A percentile compares a stretch with the other conserved stretches of the same genome.
Conservation (phyloP, 2,888 invertebrate genomes). For the Apamea anceps region DNA sequence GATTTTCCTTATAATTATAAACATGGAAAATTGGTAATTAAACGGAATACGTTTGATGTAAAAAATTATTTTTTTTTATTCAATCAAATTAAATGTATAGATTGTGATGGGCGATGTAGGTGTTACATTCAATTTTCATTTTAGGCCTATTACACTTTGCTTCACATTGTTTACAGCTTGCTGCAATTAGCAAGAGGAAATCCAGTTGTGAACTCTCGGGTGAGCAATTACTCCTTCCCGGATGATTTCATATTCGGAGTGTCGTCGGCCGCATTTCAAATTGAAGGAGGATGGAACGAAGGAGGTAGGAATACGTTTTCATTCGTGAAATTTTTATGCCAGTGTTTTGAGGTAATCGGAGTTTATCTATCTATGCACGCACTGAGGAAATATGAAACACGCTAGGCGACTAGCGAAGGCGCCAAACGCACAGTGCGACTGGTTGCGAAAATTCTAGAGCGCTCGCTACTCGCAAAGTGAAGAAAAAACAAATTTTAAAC, state of each 20-base stretch:
- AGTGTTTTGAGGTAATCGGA: neutral
- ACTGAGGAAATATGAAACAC: too few species aligned
- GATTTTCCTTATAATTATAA: too few species aligned
- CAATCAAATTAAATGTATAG: neutral
- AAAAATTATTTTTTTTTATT: neutral
- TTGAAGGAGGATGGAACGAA: conserved; percentile 91
- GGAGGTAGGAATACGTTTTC: conserved; percentile 75
- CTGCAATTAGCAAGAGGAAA: conserved; percentile 75
- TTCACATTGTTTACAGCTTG: conserved; percentile 70
- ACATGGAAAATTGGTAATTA: neutral
- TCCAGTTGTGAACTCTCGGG: conserved; percentile 69
- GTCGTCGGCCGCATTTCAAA: conserved; percentile 91
- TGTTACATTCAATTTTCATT: neutral
- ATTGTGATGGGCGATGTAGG: neutral
- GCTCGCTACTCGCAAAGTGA: neutral
- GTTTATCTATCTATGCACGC: neutral
- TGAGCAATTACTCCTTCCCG: conserved; percentile 88
- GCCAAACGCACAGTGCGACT: too few species aligned
- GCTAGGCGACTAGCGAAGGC: too few species aligned
- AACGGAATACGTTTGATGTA: neutral
- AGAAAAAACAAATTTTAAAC: too few species aligned
- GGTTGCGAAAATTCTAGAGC: neutral
- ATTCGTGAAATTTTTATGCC: neutral
- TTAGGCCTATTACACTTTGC: neutral
- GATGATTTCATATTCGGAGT: conserved; percentile 91